Base-by-base conservation (phyloP, 1,140 invertebrate species). In the Sinonovacula constricta region DNA sequence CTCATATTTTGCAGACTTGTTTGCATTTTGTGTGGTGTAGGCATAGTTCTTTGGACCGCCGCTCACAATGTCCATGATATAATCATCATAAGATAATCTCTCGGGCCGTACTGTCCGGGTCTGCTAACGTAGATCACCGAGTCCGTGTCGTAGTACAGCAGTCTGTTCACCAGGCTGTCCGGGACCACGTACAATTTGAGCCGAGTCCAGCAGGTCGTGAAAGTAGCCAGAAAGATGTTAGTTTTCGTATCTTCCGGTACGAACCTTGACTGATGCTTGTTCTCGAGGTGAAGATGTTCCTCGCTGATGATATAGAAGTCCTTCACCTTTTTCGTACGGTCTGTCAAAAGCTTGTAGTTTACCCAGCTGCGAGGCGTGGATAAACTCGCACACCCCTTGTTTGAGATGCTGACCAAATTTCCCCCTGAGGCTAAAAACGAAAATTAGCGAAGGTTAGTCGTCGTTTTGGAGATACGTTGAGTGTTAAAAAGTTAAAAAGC, bases 171-270 rank as follows among this genome's bases (percentile, higher is more conserved):
- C 18, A 60, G 45, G 15, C 51, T 10, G n/a, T 68, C 39, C 39
- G 18, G 39, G 39, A 45, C 39, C 7, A 7, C 39, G 56, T 91
- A 92, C 1, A 92, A 81, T 76, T 91, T 87, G 14, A 92, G 56
- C 10, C 90, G 65, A 0, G 90, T 91, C 66, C 90, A 87, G 18
- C 88, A 83, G 0, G 91, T 92, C 7, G 87, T 89, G 62, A 87
- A 92, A 0, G 85, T 84, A 1, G 90, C 90, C 2, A 91, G 79
- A 14, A 86, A 78, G 5, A 91, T 86, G 75, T 90, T 91, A 7
- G 87, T 85, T 14, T 81, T 69, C 18, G 34, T 49, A 30, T 78
- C 39, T 3, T 56, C n/a, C n/a, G 66, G 34, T 7, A 69, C n/a
- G 22, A 59, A 62, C 14, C 34, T 30, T 5, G 57, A 30, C 15